Evolutionary conservation across 2,113 vertebrate genomes (phyloP).

Genomic region (Pangasianodon gigas): DNA sequence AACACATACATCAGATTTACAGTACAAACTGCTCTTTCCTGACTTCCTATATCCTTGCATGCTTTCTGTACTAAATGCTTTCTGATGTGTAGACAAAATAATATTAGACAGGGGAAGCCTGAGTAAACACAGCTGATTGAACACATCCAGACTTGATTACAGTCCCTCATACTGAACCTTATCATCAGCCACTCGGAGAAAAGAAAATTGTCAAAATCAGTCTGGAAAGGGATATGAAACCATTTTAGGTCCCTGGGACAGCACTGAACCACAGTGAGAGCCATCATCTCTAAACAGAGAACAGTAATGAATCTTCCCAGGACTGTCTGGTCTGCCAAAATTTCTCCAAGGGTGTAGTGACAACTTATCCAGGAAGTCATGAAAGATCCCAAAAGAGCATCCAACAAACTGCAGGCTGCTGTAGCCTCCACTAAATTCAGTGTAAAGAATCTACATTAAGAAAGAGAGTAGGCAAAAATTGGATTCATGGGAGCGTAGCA

Average conservation of each 20-base stretch:
- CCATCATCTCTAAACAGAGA: neutral
- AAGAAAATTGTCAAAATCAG: neutral
- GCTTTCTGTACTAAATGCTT: neutral
- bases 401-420: neutral
- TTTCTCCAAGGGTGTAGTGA: neutral
- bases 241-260: neutral
- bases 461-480: neutral
- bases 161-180: neutral
- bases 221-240: neutral
- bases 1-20: slow-evolving; percentile 24
- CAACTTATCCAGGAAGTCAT: slow-evolving; percentile 1
- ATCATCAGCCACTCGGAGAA: neutral
- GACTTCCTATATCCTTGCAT: neutral
- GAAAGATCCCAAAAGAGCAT: neutral
- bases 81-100: neutral
- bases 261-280: neutral
- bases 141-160: neutral
- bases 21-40: neutral
- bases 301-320: slow-evolving; percentile 12
- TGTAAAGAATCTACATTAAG: neutral
- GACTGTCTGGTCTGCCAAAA: neutral
- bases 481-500: neutral
- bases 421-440: neutral
- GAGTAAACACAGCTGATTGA: slow-evolving; percentile 9
- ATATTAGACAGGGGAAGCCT: neutral